These are phyloP conservation scores for Enteromius argenteus DNA, from an alignment of 2,797 vertebrate species.

Conservation along the genomic window DNA sequence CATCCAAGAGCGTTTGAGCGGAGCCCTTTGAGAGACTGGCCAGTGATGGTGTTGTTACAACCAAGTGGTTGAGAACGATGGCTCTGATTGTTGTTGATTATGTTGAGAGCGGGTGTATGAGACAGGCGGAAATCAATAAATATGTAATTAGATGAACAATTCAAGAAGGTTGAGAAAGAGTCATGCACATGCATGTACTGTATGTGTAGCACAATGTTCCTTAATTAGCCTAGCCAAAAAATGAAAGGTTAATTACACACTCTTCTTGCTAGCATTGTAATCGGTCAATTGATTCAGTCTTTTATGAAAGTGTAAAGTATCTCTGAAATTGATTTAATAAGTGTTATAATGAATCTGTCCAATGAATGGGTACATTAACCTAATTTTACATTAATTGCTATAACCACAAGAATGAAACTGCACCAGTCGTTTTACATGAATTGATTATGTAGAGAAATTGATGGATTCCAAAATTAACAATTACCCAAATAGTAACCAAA, in stretches of 20 bases:
- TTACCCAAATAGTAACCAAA: not conserved
- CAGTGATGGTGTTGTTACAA: slow-evolving; percentile 51
- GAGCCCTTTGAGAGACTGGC: slow-evolving; percentile 34
- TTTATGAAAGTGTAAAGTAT: slow-evolving; percentile 8
- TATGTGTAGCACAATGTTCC: slow-evolving; percentile 6
- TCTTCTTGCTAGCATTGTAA: not conserved
- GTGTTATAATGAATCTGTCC: slow-evolving; percentile 13
- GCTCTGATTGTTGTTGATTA: slow-evolving; percentile 43
- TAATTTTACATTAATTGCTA: slow-evolving; percentile 15
- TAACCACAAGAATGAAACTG: not conserved
- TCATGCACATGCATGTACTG: not conserved
- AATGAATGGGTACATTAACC: slow-evolving; percentile 20
- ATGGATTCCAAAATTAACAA: not conserved
- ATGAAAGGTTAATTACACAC: slow-evolving; percentile 12
- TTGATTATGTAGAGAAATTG: not conserved
- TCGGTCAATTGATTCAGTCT: slow-evolving; percentile 13
- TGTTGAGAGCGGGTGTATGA: not conserved
- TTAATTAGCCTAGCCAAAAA: slow-evolving; percentile 6
- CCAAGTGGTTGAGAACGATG: slow-evolving; percentile 5
- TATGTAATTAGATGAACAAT: not conserved
- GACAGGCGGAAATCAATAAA: slow-evolving; percentile 1
- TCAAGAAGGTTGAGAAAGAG: not conserved
- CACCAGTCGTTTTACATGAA: not conserved
- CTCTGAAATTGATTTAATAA: slow-evolving; percentile 29
- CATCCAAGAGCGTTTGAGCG: slow-evolving; percentile 22